phyloP scores from a whole-genome alignment of 2,888 invertebrate species.

The Listrodromus nycthemerus region DNA sequence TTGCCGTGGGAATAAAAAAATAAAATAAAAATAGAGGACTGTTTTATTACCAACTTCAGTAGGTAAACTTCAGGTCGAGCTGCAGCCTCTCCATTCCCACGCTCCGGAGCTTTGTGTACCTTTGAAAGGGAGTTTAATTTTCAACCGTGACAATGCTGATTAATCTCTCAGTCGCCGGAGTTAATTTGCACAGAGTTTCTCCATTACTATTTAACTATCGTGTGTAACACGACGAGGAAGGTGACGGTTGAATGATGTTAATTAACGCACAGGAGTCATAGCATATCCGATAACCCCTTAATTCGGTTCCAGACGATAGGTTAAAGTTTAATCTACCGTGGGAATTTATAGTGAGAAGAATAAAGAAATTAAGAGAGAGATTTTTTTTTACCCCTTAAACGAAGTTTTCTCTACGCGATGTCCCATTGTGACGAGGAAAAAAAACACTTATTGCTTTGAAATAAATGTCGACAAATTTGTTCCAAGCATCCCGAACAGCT shows the following conservation, averaged over 20 bases:
- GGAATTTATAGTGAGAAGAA: neutral
- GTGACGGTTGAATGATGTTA: neutral
- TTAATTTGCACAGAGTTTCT: constrained; percentile 41
- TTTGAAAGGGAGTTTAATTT: neutral
- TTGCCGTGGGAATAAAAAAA: neutral
- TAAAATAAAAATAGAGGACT: neutral
- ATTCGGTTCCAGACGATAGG: neutral
- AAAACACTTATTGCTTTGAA: neutral
- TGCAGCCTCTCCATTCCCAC: neutral
- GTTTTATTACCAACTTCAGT: neutral
- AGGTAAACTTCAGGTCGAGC: neutral
- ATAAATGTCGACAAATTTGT: neutral
- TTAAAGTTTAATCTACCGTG: neutral
- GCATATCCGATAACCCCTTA: neutral
- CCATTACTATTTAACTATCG: neutral
- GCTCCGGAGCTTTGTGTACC: neutral
- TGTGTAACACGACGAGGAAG: neutral
- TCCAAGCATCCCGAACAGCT: neutral
- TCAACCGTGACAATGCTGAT: neutral
- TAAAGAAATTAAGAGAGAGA: neutral
- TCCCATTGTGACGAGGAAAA: neutral
- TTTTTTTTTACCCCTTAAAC: neutral
- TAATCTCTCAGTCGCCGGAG: constrained; percentile 33
- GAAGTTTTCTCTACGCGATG: neutral
- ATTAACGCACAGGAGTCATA: neutral